Evolutionary conservation across 1,140 invertebrate species (phyloP).

Genomic region (Steinernema khuongi): DNA sequence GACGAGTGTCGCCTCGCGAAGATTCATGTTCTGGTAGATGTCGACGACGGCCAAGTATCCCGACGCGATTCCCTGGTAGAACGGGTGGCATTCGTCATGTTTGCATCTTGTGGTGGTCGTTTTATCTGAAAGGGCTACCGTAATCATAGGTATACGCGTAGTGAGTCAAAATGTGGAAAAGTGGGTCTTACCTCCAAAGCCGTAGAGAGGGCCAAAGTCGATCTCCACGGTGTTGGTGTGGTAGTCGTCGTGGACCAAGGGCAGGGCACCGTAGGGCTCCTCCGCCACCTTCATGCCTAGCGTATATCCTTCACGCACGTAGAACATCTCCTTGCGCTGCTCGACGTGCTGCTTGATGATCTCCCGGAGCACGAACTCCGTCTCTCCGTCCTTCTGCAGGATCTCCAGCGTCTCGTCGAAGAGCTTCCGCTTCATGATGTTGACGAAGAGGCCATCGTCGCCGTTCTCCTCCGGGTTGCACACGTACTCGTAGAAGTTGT

Average conservation of each 20-base stretch:
- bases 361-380: not conserved
- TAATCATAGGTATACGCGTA: not conserved
- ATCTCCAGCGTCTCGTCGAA: not conserved
- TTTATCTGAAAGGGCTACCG: no score
- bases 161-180: no score
- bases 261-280: not conserved
- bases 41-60: not conserved
- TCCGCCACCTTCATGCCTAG: not conserved
- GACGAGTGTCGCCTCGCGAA: not conserved
- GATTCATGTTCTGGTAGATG: not conserved
- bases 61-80: not conserved
- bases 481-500: slow-evolving; percentile 1
- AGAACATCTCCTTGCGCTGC: no score
- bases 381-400: not conserved
- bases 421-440: not conserved
- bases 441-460: not conserved
- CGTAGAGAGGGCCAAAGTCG: not conserved
- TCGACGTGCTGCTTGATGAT: not conserved
- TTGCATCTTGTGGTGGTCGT: not conserved
- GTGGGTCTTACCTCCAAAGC: not conserved
- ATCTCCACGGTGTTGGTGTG: not conserved
- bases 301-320: not conserved
- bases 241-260: not conserved
- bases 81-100: not conserved
- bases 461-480: not conserved